Conservation (phyloP, 1,140 invertebrate species). For the Himalopsyche phryganea region DNA sequence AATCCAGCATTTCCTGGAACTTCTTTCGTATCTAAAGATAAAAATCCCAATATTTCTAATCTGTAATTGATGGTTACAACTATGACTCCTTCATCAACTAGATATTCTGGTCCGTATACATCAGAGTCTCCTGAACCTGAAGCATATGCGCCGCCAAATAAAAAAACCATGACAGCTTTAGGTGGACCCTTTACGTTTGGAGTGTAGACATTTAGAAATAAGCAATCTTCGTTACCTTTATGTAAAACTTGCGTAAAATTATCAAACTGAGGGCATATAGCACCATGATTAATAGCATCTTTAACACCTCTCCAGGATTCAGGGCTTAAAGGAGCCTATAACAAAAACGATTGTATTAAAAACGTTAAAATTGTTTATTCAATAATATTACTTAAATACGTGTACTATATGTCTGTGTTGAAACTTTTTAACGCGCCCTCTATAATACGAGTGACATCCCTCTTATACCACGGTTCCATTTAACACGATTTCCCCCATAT, state of each 20-base stretch:
- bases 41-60: constrained; percentile 62
- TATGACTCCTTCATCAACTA: constrained; percentile 62
- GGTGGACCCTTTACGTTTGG: constrained; percentile 43
- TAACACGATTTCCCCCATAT: too few species aligned
- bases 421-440: too few species aligned
- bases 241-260: constrained; percentile 32
- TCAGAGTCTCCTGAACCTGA: constrained; percentile 53
- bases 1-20: constrained; percentile 64
- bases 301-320: constrained; percentile 50
- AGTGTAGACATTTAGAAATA: constrained; percentile 62
- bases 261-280: constrained; percentile 45
- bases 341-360: too few species aligned
- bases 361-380: too few species aligned
- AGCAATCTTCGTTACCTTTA: constrained; percentile 55
- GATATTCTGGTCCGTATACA: constrained; percentile 57
- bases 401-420: too few species aligned
- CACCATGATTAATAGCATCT: constrained; percentile 50
- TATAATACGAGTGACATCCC: too few species aligned
- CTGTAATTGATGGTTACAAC: constrained; percentile 69
- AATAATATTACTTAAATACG: too few species aligned
- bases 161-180: constrained; percentile 60
- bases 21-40: constrained; percentile 56
- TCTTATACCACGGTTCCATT: too few species aligned
- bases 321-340: constrained; percentile 46
- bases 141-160: constrained; percentile 63